Evolutionary conservation across 2,113 vertebrate species (phyloP), one percentile per base, ranked within the genome.

Genomic region (Oryzias woworae): DNA sequence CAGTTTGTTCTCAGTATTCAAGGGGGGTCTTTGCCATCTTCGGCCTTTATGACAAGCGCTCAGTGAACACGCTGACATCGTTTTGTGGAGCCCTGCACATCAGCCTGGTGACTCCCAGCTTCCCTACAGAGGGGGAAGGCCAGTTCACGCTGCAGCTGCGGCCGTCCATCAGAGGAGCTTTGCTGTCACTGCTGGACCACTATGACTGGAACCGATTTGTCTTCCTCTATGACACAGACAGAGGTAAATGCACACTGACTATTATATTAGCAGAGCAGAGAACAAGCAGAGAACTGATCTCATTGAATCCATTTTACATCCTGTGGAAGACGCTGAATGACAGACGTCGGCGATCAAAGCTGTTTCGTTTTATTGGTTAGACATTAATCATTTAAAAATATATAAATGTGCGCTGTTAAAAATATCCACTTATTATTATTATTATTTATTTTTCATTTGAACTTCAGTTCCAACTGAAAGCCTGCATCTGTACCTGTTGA

Each of bases 41-140:
- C 85, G 97, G 97, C 89, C 94, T 99, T 60, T 99, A 98, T 26
- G 97, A 99, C 80, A 98, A 98, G 92, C 95, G 96, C 84, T 98
- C 97, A 2, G 97, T 99, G 42, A 96, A 98, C 69, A 98, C 97
- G 44, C 91, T 99, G 93, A 98, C 97, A 71, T 98, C 97, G 3
- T 98, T 99, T 93, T 99, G 97, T 86, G 96, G 97, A 76, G 96
- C 97, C 55, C 93, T 99, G 87, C 97, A 99, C 92, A 98, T 99
- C 93, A 98, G 96, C 54, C 94, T 99, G 53, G 92, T 99, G 87
- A 98, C 97, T 0, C 96, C 97, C 1, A 98, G 96, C 82, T 98
- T 98, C 76, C 96, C 97, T 26, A 96, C 94, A 0, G 97, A 99
- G 78, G 96, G 96, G 0, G 96, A 98, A 87, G 96, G 92, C 36